Conservation (phyloP, 35 echinoderm and acorn worm genomes). For the Ptychodera flava region DNA sequence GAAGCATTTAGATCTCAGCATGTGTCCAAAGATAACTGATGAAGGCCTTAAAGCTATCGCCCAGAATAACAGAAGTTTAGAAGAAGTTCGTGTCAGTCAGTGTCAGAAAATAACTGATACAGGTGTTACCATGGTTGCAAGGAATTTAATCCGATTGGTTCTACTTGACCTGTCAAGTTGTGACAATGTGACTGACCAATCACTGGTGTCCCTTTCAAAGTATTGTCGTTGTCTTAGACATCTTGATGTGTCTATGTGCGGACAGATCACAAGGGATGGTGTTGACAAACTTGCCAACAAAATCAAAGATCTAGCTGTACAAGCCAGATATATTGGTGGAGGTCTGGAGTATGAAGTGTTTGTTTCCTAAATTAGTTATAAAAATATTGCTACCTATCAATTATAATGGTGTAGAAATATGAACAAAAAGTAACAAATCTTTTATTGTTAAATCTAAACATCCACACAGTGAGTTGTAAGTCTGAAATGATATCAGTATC, state of each 20-base stretch:
- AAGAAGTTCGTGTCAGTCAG: conserved; percentile 43
- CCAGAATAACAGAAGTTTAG: conserved; percentile 33
- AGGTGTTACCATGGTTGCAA: conserved; percentile 21
- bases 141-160: conserved; percentile 7
- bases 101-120: conserved; percentile 64
- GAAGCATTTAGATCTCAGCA: conserved; percentile 42
- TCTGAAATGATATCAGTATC: no score
- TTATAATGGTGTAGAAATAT: no score
- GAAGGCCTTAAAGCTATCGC: conserved; percentile 43
- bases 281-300: conserved; percentile 27
- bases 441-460: no score
- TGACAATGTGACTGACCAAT: conserved; percentile 42
- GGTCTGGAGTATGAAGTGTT: neutral
- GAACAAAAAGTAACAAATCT: no score
- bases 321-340: neutral
- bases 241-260: conserved; percentile 67
- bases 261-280: conserved; percentile 25
- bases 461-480: no score
- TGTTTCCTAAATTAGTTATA: neutral
- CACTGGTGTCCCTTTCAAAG: conserved; percentile 12
- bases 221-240: conserved; percentile 51
- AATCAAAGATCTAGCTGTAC: neutral
- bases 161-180: conserved; percentile 51
- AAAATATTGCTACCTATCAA: no score
- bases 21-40: conserved; percentile 76